Evolutionary conservation across 2,888 invertebrate genomes (phyloP).

Genomic region (Zhengitettix transpicula): DNA sequence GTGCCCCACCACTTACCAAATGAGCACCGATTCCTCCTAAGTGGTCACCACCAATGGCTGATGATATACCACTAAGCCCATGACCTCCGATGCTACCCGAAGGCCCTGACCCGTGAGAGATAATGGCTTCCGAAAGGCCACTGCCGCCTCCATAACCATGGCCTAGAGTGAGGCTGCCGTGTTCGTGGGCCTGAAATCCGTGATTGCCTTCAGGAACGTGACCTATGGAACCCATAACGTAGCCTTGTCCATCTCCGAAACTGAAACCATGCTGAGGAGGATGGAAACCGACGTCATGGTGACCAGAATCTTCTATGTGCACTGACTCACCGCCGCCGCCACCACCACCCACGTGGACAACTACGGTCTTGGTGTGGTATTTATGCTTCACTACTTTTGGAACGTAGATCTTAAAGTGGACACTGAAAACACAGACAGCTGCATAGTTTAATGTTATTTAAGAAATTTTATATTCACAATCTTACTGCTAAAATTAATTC

Average conservation of each 20-base stretch:
- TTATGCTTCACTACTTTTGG: conserved; percentile 42
- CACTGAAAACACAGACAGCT: conserved; percentile 9
- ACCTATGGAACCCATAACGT: conserved; percentile 18
- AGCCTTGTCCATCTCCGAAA: conserved; percentile 13
- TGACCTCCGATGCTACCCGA: no score
- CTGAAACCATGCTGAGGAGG: conserved; percentile 21
- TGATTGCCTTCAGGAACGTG: conserved; percentile 3
- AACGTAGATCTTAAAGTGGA: conserved; percentile 38
- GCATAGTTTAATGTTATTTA: no score
- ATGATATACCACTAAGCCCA: no score
- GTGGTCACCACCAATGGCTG: neutral
- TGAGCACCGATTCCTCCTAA: neutral
- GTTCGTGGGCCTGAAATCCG: neutral
- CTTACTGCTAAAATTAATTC: no score
- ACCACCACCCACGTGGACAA: conserved; percentile 31
- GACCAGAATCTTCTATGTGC: conserved; percentile 11
- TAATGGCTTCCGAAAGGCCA: no score
- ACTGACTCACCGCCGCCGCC: conserved; percentile 1
- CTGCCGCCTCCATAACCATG: conserved; percentile 16
- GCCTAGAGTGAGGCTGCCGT: conserved; percentile 6
- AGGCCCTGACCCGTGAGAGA: no score
- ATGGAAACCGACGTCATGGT: neutral
- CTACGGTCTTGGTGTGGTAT: conserved; percentile 40
- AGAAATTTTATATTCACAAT: no score
- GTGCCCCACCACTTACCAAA: no score